phyloP scores from a whole-genome alignment of 1,140 invertebrate genomes.

The Lepidurus arcticus region DNA sequence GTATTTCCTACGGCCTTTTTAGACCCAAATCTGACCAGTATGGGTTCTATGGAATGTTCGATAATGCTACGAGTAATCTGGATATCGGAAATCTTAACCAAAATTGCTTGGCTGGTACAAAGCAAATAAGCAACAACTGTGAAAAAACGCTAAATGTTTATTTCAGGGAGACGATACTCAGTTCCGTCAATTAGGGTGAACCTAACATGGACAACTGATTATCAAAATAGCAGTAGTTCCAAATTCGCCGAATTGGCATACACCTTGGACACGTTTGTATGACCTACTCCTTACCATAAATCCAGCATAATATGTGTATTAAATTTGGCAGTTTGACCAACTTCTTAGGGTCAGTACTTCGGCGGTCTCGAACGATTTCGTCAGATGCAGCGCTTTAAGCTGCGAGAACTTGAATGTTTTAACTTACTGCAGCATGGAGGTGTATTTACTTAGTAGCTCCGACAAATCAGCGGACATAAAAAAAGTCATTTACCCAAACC shows the following conservation, averaged over 20 bases:
- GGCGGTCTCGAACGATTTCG: background rate
- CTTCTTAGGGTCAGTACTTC: background rate
- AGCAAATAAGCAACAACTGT: background rate
- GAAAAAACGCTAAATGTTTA: background rate
- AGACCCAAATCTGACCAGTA: background rate
- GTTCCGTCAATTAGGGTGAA: background rate
- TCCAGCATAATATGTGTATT: background rate
- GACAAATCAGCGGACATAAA: background rate
- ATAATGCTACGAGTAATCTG: background rate
- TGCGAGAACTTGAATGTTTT: background rate
- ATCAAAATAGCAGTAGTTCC: background rate
- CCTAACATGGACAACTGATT: background rate
- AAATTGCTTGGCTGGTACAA: background rate
- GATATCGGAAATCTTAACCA: background rate
- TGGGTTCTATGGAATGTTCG: background rate
- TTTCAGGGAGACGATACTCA: background rate
- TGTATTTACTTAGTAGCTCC: background rate
- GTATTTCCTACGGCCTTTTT: background rate
- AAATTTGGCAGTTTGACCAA: background rate
- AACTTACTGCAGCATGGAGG: background rate
- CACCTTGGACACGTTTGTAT: background rate
- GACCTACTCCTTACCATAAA: background rate
- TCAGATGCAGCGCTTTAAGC: background rate
- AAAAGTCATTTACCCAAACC: too few relatives aligned
- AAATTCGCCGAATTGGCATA: background rate